Evolutionary conservation across 2,888 invertebrate genomes (phyloP), one percentile per base, ranked within the genome.

Genomic region (Atethmia centrago): DNA sequence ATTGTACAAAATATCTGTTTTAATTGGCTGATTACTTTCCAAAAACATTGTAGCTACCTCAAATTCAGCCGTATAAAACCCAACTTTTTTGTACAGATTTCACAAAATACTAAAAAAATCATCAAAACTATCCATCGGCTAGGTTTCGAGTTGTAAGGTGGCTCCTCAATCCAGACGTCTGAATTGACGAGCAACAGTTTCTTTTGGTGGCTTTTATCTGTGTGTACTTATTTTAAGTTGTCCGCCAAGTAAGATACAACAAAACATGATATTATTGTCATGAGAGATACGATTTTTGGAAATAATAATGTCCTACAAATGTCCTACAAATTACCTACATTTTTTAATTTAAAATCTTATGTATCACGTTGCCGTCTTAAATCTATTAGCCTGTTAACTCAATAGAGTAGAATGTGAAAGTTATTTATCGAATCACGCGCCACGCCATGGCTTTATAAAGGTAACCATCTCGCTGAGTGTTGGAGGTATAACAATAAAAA

Each of bases 351-450:
- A 21, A 14, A 28, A n/a, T n/a, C 3, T 31, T 12, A 28, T 5
- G 40, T 47, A 58, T 64, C 74, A 74, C 47, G 63, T 74, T 51
- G 16, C 59, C 1, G 4, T 25, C 9, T 25, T 2, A 31, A 80
- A 63, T 36, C 45, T 25, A 40, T 58, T 21, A 12, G 7, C 25
- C 14, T 55, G n/a, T 55, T 47, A 36, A 59, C 7, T 36, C 19
- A 36, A 16, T 19, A 36, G 7, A 16, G 19, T 42, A 36, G n/a
- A 53, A 58, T 31, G 25, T 45, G 14, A 28, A 51, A 42, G 51
- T 16, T 45, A 16, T 81, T 40, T 21, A 14, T 3, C 1, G 14
- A 42, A 47, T 49, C 75, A 83, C 84, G 80, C 51, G 67, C 51
- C 55, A 12, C 1, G 75, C 36, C 84, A 67, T 56, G 75, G 42